Evolutionary conservation across 2,888 invertebrate species (phyloP), one percentile per base, ranked within the genome.

Genomic region (Chromoteleia sp.): DNA sequence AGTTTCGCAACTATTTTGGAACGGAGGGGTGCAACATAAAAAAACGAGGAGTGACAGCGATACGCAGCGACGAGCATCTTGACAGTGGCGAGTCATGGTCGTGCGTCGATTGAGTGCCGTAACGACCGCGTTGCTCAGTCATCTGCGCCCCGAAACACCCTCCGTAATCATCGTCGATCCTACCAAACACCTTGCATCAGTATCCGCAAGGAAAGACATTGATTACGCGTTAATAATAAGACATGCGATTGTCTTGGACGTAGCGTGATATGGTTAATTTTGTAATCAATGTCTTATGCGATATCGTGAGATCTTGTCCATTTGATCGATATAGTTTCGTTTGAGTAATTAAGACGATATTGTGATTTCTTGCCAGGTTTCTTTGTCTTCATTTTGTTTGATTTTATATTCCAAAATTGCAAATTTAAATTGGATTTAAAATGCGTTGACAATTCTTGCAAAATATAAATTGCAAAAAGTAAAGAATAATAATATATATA

Each of bases 81-180:
- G 77, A 83, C 82, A 85, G 84, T 83, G 87, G 84, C 78, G 86
- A 88, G 89, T 88, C 89, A 89, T 81, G 87, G 86, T 87, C 87
- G 86, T 84, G 87, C 87, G 86, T 85, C 86, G 85, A 86, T 82
- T 82, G 85, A 88, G 85, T 83, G 85, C 80, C 85, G 81, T 85
- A 88, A 88, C 87, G 82, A 86, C 86, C 87, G 86, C 84, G 85
- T 84, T 86, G 88, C 87, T 83, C 81, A 86, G 87, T 88, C 87
- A 88, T 88, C 85, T 81, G 79, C 84, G 75, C 81, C 73, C 85
- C 82, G 78, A 81, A 67, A 70, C 80, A 80, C 82, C 83, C 76
- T 63, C 80, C 76, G 73, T 86, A 87, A 87, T 87, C 84, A 85
- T 71, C 77, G 75, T 74, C 75, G 83, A 83, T 71, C 61, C 76